Evolutionary conservation across 2,113 vertebrate genomes (phyloP).

Genomic region (Plotosus lineatus): DNA sequence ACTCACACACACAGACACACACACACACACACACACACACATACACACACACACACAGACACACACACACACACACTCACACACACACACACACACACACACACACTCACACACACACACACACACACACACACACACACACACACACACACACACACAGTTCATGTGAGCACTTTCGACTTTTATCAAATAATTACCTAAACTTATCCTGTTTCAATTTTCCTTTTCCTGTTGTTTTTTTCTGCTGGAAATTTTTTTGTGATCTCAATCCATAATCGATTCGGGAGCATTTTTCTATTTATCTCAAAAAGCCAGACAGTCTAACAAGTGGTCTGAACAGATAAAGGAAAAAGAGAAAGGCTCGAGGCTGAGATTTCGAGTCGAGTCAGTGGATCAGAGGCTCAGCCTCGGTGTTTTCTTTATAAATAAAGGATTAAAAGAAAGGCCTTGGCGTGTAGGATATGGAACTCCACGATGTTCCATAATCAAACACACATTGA

Average conservation of each 20-base stretch:
- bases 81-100: conserved; percentile 12
- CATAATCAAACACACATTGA: background rate
- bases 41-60: conserved; percentile 12
- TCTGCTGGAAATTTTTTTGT: too few species aligned
- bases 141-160: background rate
- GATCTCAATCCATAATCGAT: background rate
- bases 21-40: conserved; percentile 11
- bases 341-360: conserved; percentile 39
- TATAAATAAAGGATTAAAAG: conserved; percentile 38
- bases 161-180: background rate
- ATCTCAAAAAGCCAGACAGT: conserved; percentile 22
- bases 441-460: background rate
- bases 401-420: conserved; percentile 45
- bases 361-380: conserved; percentile 37
- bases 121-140: background rate
- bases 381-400: conserved; percentile 40
- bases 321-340: conserved; percentile 28
- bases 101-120: too few species aligned
- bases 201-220: background rate
- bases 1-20: background rate
- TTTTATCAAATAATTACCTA: background rate
- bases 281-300: background rate
- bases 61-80: conserved; percentile 3
- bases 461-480: background rate
- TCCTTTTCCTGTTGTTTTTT: too few species aligned